These are phyloP conservation scores for Maconellicoccus hirsutus DNA, from an alignment of 1,140 invertebrate species.

Conservation along the genomic window DNA sequence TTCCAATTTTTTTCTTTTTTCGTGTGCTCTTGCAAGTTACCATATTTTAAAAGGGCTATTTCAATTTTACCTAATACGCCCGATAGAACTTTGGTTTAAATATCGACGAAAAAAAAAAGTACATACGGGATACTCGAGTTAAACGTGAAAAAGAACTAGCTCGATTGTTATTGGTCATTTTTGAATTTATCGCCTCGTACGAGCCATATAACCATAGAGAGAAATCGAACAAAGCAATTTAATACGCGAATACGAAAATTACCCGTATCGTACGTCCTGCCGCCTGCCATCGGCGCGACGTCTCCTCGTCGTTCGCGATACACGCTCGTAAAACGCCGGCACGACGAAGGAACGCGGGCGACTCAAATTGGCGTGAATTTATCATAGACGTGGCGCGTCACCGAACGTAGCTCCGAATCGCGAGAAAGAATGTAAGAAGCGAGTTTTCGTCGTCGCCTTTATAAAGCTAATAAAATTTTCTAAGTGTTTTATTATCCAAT, in stretches of 20 bases:
- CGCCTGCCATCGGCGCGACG: too few species aligned
- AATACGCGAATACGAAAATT: background rate
- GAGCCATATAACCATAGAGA: too few species aligned
- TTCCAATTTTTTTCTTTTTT: background rate
- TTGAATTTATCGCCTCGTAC: background rate
- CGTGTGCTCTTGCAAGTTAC: background rate
- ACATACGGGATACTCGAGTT: too few species aligned
- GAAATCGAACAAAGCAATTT: constrained; percentile 7
- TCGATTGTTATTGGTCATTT: background rate
- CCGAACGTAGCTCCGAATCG: background rate
- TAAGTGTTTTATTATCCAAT: background rate
- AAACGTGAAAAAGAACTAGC: too few species aligned
- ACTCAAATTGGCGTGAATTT: background rate
- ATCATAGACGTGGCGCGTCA: background rate
- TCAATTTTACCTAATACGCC: too few species aligned
- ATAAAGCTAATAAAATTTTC: background rate
- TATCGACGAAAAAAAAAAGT: too few species aligned
- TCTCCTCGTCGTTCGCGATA: too few species aligned
- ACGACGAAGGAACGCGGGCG: background rate
- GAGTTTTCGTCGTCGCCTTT: background rate
- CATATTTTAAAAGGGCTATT: background rate
- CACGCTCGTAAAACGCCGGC: background rate
- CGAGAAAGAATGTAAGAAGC: too few species aligned
- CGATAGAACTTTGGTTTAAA: too few species aligned
- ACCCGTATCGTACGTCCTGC: background rate